Base-by-base conservation (phyloP, 1,140 invertebrate genomes). In the Gonatopus flavifemur region DNA sequence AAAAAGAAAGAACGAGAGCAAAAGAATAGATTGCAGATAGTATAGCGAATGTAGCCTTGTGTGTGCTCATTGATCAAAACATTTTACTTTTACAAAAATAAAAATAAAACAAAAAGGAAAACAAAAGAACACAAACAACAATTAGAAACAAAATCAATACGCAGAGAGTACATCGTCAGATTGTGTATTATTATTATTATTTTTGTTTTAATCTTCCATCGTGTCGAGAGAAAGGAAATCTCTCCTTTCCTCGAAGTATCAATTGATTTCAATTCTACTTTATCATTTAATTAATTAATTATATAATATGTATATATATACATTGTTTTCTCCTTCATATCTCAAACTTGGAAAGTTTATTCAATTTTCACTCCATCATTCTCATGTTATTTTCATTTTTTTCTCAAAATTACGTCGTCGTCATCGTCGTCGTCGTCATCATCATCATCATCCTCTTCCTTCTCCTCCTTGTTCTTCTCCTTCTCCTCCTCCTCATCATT, bases 271-370 rank as follows among this genome's bases (percentile, higher is more conserved):
- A n/a, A 32, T 49, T 40, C 43, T 32, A 33, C 8, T 28, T 31
- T 9, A 6, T 16, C 60, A 48, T 60, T 68, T 64, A 57, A 67
- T 66, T 60, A 62, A 31, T 63, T 71, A 65, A 66, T 49, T 61
- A 57, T 68, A 62, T 72, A 67, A 71, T 72, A 64, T 64, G 67
- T 62, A 69, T 70, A 70, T 72, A 73, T 73, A 71, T 72, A 76
- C 71, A 74, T 64, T 64, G 60, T 64, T 61, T 55, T 67, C n/a
- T n/a, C n/a, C n/a, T n/a, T n/a, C n/a, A n/a, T n/a, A n/a, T 69
- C 66, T 76, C 71, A 72, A 45, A 65, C 46, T 57, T 68, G 69
- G 52, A 61, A 57, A 52, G 58, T 62, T 54, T 55, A 46, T 64
- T 52, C 24, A 46, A n/a, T n/a, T 54, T 55, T 67, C 53, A 52